A percentile compares a stretch with the other conserved stretches of the same genome.
Evolutionary conservation across 2,797 vertebrate genomes (phyloP).

Genomic region (Triplophysa bombifrons): DNA sequence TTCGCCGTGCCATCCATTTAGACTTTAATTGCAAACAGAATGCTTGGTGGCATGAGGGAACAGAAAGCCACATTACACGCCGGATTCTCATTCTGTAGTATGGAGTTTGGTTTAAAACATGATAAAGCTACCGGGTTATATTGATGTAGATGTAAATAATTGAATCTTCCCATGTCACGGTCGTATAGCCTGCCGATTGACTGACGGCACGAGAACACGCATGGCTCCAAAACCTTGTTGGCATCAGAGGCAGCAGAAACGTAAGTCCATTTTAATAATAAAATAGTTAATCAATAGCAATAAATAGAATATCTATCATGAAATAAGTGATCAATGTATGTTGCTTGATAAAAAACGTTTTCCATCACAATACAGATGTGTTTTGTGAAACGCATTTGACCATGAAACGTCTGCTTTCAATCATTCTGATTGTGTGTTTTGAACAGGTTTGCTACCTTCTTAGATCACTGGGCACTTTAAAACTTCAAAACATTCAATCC

Average conservation of each 20-base stretch:
- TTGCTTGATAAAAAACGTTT: no score
- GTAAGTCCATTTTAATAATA: no score
- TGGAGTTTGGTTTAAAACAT: slow-evolving; percentile 19
- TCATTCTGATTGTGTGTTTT: slow-evolving; percentile 10
- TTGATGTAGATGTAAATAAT: slow-evolving; percentile 14
- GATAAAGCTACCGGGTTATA: slow-evolving; percentile 20
- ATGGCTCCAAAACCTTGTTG: neutral
- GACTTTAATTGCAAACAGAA: slow-evolving; percentile 72
- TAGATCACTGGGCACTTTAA: slow-evolving; percentile 19
- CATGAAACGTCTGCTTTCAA: neutral
- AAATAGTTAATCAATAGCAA: no score
- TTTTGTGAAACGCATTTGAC: no score
- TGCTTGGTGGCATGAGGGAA: slow-evolving; percentile 60
- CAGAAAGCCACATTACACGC: slow-evolving; percentile 36
- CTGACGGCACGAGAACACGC: neutral
- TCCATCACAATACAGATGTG: no score
- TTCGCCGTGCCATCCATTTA: slow-evolving; percentile 73
- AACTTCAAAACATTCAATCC: slow-evolving; percentile 32
- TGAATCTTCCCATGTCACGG: slow-evolving; percentile 7
- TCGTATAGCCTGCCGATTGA: neutral
- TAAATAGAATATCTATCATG: no score
- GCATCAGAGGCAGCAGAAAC: neutral
- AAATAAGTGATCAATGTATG: no score
- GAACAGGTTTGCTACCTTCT: no score
- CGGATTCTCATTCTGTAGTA: slow-evolving; percentile 15